phyloP scores from a whole-genome alignment of 2,888 invertebrate genomes.

The Brachycybe producta region DNA sequence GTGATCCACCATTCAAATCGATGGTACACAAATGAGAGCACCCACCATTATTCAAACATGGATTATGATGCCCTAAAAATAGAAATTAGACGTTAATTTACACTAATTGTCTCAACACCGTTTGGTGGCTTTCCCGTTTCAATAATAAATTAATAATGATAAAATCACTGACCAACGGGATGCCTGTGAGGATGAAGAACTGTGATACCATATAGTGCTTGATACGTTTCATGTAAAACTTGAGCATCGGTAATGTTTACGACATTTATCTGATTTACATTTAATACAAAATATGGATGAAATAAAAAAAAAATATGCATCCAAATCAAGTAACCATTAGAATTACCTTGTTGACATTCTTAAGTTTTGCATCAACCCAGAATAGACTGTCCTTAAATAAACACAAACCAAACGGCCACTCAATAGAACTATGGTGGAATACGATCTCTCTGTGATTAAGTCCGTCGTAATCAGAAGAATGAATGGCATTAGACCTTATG shows the following conservation, averaged over 20 bases:
- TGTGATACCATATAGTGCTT: not conserved
- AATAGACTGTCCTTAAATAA: not conserved
- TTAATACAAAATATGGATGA: too few species aligned
- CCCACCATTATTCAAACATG: conserved; percentile 5
- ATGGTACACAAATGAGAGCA: conserved; percentile 13
- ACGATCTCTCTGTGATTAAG: not conserved
- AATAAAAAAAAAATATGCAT: conserved; percentile 7
- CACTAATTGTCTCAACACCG: too few species aligned
- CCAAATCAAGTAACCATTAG: not conserved
- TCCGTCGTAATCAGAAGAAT: conserved; percentile 7
- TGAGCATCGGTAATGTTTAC: not conserved
- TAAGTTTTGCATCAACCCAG: conserved; percentile 10
- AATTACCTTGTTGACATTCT: conserved; percentile 5
- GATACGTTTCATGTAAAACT: conserved; percentile 6
- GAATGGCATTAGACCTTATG: conserved; percentile 1
- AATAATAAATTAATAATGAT: not conserved
- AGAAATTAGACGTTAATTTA: too few species aligned
- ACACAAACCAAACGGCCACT: conserved; percentile 1
- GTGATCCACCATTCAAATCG: not conserved
- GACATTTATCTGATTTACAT: conserved; percentile 3
- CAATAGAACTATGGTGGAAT: not conserved
- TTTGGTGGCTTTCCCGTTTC: too few species aligned
- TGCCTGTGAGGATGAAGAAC: not conserved
- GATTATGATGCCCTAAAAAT: not conserved
- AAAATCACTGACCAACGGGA: not conserved